Evolutionary conservation across 2,113 vertebrate species (phyloP), one percentile per base, ranked within the genome.

Genomic region (Tragulus kanchil): DNA sequence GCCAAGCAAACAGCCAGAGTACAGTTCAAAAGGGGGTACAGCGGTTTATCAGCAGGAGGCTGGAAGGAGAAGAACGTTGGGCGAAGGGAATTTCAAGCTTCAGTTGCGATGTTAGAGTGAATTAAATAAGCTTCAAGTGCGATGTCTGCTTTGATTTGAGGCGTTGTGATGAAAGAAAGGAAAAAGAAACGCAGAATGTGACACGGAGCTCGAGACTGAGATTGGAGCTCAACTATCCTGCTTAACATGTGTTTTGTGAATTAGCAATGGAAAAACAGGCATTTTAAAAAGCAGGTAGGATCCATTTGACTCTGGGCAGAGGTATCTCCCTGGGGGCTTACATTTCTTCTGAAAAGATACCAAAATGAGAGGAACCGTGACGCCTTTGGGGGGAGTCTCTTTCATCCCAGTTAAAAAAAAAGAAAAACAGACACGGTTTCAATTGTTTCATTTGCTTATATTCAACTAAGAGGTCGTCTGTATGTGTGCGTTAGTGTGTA

Each of bases 11-110:
- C 95, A 98, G 26, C 12, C 95, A 85, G 97, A 93, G 85, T 86
- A 97, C 91, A 98, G 98, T 98, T 98, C 83, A 98, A 97, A 98
- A 95, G 97, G 94, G 94, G 97, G 94, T 36, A 31, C 97, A 97
- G 97, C 93, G 97, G 92, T 96, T 97, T 97, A 88, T 88, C 96
- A 97, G 77, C 96, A 83, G 98, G 97, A 97, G 94, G 86, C 95
- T 97, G 82, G 84, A 97, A 97, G 85, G 85, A 87, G 67, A 75
- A 83, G 86, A 93, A 94, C 86, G 58, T 85, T 91, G 89, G 87
- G 64, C 93, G 83, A 88, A 83, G 56, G 67, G 94, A 98, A 94
- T 97, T 97, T 91, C 58, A 95, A 95, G 88, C 75, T 92, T 98
- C 97, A 89, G 48, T 96, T 97, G 97, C 54, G 93, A 96, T 1